Conservation (phyloP, 2,797 vertebrate genomes). For the Graptemys geographica region DNA sequence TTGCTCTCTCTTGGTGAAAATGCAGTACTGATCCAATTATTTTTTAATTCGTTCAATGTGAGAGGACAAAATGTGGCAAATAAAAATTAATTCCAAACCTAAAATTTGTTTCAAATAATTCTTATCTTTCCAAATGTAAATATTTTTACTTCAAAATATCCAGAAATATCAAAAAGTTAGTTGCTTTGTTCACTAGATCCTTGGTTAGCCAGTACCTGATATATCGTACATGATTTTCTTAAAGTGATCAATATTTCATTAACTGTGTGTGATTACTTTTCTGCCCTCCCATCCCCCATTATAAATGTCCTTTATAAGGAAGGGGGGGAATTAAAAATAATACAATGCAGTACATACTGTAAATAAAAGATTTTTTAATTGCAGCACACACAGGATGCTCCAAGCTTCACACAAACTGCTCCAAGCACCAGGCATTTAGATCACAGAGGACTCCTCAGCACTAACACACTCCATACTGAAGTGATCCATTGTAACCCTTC, state of each 20-base stretch:
- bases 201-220: not conserved
- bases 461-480: not conserved
- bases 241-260: not conserved
- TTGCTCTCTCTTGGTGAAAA: constrained; percentile 84
- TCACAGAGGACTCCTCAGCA: not conserved
- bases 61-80: not conserved
- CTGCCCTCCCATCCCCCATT: not conserved
- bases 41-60: not conserved
- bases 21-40: constrained; percentile 71
- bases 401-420: constrained; percentile 10
- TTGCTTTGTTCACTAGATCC: not conserved
- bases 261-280: not conserved
- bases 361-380: not conserved
- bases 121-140: constrained; percentile 54
- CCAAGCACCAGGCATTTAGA: not conserved
- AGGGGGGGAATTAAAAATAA: not conserved
- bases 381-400: not conserved
- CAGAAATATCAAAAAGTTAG: not conserved
- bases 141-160: not conserved
- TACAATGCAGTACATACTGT: not conserved
- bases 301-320: not conserved
- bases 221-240: not conserved
- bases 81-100: constrained; percentile 60
- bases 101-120: constrained; percentile 62
- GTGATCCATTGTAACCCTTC: not conserved